Percentiles rank a stretch among this genome's conserved stretches.
These are phyloP conservation scores for Vultur gryphus DNA, from an alignment of 2,797 vertebrate genomes.

Conservation along the genomic window DNA sequence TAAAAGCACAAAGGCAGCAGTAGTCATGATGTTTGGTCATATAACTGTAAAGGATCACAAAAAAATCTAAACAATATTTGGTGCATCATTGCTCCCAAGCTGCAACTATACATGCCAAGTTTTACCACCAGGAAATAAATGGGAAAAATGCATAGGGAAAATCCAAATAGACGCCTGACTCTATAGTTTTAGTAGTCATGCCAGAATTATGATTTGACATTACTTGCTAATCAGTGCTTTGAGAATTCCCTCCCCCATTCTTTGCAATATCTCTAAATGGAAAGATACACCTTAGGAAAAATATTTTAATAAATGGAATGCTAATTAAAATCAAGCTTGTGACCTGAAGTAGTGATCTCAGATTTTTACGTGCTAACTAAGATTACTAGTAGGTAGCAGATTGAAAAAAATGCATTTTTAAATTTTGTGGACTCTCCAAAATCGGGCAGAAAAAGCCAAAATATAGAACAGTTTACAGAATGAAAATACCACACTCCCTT, in stretches of 20 bases:
- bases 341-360: background rate
- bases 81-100: background rate
- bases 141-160: background rate
- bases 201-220: background rate
- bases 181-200: background rate
- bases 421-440: background rate
- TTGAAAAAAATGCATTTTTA: background rate
- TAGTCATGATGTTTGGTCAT: background rate
- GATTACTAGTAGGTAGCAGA: background rate
- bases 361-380: background rate
- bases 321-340: background rate
- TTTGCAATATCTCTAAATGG: background rate
- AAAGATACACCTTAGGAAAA: background rate
- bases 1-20: background rate
- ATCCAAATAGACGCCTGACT: background rate
- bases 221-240: background rate
- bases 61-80: background rate
- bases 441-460: background rate
- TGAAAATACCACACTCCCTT: background rate
- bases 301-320: background rate
- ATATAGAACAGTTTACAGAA: background rate
- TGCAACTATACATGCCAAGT: background rate
- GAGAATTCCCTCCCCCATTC: background rate
- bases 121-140: constrained; percentile 16
- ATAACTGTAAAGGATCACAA: background rate